Percentiles rank a stretch among this genome's conserved stretches.
Conservation (phyloP, 2,888 invertebrate genomes). For the Crioceris asparagi region DNA sequence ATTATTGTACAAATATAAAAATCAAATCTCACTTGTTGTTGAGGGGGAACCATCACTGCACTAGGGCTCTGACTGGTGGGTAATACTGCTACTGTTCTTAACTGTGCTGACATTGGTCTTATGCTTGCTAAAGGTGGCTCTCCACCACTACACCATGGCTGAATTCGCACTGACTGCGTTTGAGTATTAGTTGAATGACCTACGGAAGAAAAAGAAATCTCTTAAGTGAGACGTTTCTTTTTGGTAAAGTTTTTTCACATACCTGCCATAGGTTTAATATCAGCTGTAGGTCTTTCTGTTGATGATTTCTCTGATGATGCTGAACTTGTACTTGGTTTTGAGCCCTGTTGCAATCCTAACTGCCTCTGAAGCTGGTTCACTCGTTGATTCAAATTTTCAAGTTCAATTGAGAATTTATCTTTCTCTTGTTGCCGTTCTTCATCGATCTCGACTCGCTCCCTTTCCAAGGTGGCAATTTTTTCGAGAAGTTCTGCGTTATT, state of each 20-base stretch:
- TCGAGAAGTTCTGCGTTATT: slow-evolving; percentile 38
- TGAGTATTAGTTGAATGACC: slow-evolving; percentile 37
- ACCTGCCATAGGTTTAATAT: slow-evolving; percentile 90
- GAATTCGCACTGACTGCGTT: slow-evolving; percentile 46
- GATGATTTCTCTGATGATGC: slow-evolving; percentile 46
- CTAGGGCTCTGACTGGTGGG: slow-evolving; percentile 58
- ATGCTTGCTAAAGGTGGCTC: slow-evolving; percentile 88
- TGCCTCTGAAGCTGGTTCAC: slow-evolving; percentile 40
- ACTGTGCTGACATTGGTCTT: slow-evolving; percentile 73
- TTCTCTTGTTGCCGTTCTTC: slow-evolving; percentile 52
- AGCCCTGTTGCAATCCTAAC: slow-evolving; percentile 49
- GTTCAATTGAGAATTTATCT: slow-evolving; percentile 55
- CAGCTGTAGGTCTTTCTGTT: slow-evolving; percentile 68
- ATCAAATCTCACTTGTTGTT: slow-evolving; percentile 40
- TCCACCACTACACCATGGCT: slow-evolving; percentile 57
- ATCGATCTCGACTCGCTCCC: slow-evolving; percentile 50
- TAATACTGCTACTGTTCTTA: slow-evolving; percentile 54
- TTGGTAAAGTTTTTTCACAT: slow-evolving; percentile 23
- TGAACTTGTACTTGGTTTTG: slow-evolving; percentile 59
- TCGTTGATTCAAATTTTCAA: slow-evolving; percentile 62
- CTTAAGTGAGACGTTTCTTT: background rate
- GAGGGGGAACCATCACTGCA: slow-evolving; percentile 48
- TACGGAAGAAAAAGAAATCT: slow-evolving; percentile 5
- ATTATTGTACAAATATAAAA: too few species aligned
- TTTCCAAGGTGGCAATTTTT: slow-evolving; percentile 54